Evolutionary conservation across 2,888 invertebrate genomes (phyloP), one percentile per base, ranked within the genome.

Genomic region (Hypena proboscidalis): DNA sequence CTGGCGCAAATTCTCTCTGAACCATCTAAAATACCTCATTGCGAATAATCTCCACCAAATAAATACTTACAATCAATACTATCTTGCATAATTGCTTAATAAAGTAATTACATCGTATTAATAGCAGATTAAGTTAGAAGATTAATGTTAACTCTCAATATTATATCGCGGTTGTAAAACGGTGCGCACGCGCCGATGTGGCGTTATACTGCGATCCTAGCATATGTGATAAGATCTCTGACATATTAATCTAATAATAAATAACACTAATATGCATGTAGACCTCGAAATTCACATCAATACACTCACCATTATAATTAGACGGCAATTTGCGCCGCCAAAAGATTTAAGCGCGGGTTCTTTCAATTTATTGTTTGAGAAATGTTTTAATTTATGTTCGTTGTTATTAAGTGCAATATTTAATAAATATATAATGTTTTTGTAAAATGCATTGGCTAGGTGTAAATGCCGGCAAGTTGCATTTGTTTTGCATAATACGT

Each of bases 211-310:
- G 50, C 58, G 62, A 61, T 64, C 54, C 56, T 57, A 36, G 41
- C 48, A 34, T 34, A 45, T 38, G 1, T 30, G 77, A 77, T 77
- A 70, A 64, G 33, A 76, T 77, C 77, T 67, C 36, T 52, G 60
- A 73, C 66, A 63, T 70, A 70, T 70, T 71, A 69, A 73, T 72
- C 54, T 63, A 55, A 62, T 68, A 67, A 76, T 74, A 76, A 73
- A 70, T 71, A 70, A 69, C 59, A 47, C 48, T 69, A 70, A 67
- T 67, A 70, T 66, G 53, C 62, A 65, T 58, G 74, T 69, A 65
- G 57, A 61, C 65, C 63, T 55, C 43, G 55, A 57, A 60, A 61
- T 68, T 46, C 33, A 49, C 39, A 58, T 61, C 42, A 52, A 56
- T 49, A 56, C 42, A 58, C 58, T 64, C 64, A 45, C 51, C 60